Conservation (phyloP, 2,113 vertebrate species). For the Pimephales promelas region DNA sequence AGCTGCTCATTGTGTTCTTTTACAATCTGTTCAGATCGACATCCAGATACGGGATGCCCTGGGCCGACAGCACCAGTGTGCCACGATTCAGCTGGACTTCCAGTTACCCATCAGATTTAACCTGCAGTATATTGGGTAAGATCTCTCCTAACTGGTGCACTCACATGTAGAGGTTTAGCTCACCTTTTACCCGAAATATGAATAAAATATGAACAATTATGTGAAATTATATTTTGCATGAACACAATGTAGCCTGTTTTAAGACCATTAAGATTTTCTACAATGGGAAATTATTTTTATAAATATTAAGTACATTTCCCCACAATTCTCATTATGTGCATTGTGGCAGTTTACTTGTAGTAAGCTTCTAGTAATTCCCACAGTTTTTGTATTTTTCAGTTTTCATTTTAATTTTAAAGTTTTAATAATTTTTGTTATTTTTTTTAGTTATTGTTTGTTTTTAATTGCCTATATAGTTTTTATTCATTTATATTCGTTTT, state of each 20-base stretch:
- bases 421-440: too few species aligned
- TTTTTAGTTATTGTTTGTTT: too few species aligned
- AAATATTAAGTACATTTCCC: not conserved
- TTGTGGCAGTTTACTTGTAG: not conserved
- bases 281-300: too few species aligned
- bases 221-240: not conserved
- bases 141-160: not conserved
- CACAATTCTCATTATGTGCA: not conserved
- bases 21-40: slow-evolving; percentile 77
- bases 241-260: not conserved
- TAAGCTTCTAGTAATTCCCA: too few species aligned
- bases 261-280: too few species aligned
- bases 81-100: slow-evolving; percentile 93
- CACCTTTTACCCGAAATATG: not conserved
- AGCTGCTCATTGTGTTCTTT: slow-evolving; percentile 12
- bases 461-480: too few species aligned
- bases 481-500: too few species aligned
- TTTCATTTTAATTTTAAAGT: too few species aligned
- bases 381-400: too few species aligned
- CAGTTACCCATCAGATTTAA: slow-evolving; percentile 88
- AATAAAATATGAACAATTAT: not conserved
- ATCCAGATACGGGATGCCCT: slow-evolving; percentile 85
- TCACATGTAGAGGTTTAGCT: not conserved
- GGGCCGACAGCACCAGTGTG: slow-evolving; percentile 88
- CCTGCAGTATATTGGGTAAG: slow-evolving; percentile 83